Evolutionary conservation across 1,140 invertebrate genomes (phyloP), one percentile per base, ranked within the genome.

Genomic region (Drosophila ironensis): DNA sequence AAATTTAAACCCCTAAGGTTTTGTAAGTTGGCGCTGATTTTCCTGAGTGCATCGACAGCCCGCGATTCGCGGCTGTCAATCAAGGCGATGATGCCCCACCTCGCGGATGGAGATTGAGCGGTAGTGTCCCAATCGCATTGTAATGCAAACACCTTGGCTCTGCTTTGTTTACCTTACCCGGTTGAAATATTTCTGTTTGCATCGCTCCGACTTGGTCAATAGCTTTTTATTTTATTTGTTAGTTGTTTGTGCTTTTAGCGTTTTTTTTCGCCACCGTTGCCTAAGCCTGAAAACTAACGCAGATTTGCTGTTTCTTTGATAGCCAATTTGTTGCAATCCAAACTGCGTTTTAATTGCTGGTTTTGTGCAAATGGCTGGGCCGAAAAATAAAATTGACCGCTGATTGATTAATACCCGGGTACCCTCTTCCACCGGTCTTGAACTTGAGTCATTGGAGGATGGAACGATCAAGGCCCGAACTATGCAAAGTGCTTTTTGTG

Each of bases 321-420:
- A 48, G 60, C 42, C 57, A 47, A 63, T 48, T 64, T 64, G 42
- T 25, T 76, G 60, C 60, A 64, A 63, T 82, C 67, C 57, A 68
- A 82, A 72, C 56, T 48, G 52, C 63, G 59, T 41, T 64, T 82
- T 84, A 84, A 82, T 84, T 78, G 61, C 63, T 56, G 57, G 51
- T 66, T 81, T 20, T 64, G 56, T 63, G 59, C 56, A 63, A 63
- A 63, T 63, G 63, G 57, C 19, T 47, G 59, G 40, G 59, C 54
- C 30, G 47, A 57, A 37, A 68, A 53, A 47, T 25, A 33, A 33
- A 33, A 33, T 33, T 33, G 22, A 27, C 11, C 25, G 59, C 42
- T 63, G 60, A 63, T 63, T 63, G 60, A 63, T 63, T 63, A 48
- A 63, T 63, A 48, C 60, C 24, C 41, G 41, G 56, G 24, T 63